Evolutionary conservation across 2,113 vertebrate species (phyloP), one percentile per base, ranked within the genome.

Genomic region (Chaenocephalus aceratus): DNA sequence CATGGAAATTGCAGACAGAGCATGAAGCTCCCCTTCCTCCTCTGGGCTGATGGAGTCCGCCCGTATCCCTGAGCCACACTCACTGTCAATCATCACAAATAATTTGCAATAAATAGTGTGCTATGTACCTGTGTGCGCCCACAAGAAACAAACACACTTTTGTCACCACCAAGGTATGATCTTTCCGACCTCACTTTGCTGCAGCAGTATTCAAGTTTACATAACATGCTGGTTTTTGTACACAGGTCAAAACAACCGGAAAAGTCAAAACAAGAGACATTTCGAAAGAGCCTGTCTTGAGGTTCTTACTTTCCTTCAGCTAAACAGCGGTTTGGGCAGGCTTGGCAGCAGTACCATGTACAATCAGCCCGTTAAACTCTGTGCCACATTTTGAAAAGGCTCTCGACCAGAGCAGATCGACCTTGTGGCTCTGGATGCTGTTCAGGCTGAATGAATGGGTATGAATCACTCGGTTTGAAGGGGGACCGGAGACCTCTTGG

Each of bases 391-490:
- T 84, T 74, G 60, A 64, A 86, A 82, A 82, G 72, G 49, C 69
- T 69, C 36, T 53, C 4, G 15, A 85, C 71, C 77, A 67, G 34
- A 82, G 63, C 49, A 63, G 77, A 70, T 79, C 59, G 62, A 75
- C 14, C 52, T 49, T 88, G 88, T 69, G 89, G 88, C 80, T 88
- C 89, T 89, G 89, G 86, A 86, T 21, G 74, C 51, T 60, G 53
- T 79, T 82, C 77, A 85, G 70, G 61, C 66, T 13, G 45, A 82
- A 86, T 75, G 78, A 86, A 64, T 63, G 68, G 66, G 56, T 79
- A 85, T 91, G 80, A 92, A 86, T 90, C 91, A 86, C 51, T 80
- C 66, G 21, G 56, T 84, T 75, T 74, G 52, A 53, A 79, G 71
- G 70, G 61, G 82, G 82, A 90, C 65, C 53, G 1, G 74, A 71